Evolutionary conservation across 2,888 invertebrate species (phyloP).

Genomic region (Eristalis pertinax): DNA sequence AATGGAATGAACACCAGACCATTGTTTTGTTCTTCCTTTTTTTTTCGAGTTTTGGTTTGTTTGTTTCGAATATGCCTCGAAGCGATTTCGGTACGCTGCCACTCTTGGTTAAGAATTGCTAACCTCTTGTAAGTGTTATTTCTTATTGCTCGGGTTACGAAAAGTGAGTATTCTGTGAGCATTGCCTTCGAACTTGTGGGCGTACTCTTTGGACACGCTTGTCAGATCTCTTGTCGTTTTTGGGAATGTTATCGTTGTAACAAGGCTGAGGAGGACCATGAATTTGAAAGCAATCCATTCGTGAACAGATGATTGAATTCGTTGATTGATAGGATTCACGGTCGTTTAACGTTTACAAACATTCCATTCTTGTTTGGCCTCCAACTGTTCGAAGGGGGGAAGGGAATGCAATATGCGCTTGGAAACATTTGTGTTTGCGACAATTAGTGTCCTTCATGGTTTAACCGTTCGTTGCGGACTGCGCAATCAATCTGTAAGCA

Average conservation of each 20-base stretch:
- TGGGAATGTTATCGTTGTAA: background rate
- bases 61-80: background rate
- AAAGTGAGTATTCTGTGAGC: background rate
- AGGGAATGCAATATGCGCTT: no score
- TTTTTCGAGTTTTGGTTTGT: background rate
- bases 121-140: background rate
- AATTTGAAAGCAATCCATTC: background rate
- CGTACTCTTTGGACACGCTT: background rate
- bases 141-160: background rate
- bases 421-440: no score
- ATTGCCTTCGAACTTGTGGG: background rate
- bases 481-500: no score
- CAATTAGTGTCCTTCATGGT: no score
- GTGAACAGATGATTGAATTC: background rate
- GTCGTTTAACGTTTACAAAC: background rate
- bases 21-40: background rate
- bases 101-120: background rate
- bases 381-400: background rate
- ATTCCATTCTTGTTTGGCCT: background rate
- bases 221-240: slow-evolving; percentile 1
- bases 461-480: no score
- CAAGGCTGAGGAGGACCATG: background rate
- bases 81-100: slow-evolving; percentile 13
- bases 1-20: background rate
- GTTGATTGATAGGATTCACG: background rate